Evolutionary conservation across 1,140 invertebrate species (phyloP), one percentile per base, ranked within the genome.

Genomic region (Lasioglossum albipes): DNA sequence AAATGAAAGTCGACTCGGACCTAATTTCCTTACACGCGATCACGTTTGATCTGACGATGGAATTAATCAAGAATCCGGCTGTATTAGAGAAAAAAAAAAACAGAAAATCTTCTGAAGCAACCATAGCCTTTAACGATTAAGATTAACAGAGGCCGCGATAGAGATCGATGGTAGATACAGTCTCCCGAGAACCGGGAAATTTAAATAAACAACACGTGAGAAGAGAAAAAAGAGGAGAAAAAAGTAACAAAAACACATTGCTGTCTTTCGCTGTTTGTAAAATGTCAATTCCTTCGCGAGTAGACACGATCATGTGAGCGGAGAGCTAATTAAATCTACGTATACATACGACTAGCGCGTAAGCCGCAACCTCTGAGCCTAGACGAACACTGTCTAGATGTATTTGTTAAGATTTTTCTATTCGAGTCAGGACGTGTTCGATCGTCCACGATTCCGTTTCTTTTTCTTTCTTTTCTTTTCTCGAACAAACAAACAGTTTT

Each of bases 271-370:
- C 41, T 81, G 71, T 67, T 36, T 68, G 42, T 41, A 54, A 70
- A 75, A 75, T 76, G 79, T 85, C 75, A 85, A 84, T 82, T 82
- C 69, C 31, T 61, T 82, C n/a, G 41, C 59, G 52, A 13, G 7
- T 27, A 68, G n/a, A n/a, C 61, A 45, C 22, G 31, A 54, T 75
- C 49, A 52, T 64, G 61, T 45, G 42, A 45, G 31, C 73, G 64
- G 20, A 27, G 31, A 73, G 42, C 57, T 45, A 27, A 18, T 71
- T 31, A 54, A 6, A 16, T 52, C 4, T 52, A 52, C 16, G 13
- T 16, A 16, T 52, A 5, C 52, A 20, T 16, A 70, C 36, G n/a
- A 70, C 54, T 69, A 77, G 16, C 7, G 69, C 22, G 31, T 72
- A 72, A 72, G 69, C 52, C 16, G 64, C 52, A 45, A 18, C 20